Conservation (phyloP, 1,140 invertebrate species). For the Heliconius melpomene region DNA sequence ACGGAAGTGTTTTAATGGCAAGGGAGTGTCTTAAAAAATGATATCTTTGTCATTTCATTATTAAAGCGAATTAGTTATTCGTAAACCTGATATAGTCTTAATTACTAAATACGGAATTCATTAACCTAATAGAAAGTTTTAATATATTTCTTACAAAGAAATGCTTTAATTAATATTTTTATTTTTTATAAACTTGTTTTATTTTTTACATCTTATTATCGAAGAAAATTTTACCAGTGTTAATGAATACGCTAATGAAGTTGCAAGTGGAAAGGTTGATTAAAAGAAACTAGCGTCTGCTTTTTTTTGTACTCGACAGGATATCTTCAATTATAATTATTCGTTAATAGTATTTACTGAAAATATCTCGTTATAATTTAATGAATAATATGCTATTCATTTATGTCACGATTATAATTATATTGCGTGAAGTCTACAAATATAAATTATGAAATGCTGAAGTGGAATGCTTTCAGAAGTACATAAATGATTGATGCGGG, state of each 20-base stretch:
- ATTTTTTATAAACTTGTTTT: background rate
- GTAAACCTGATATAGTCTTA: too few species aligned
- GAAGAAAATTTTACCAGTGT: background rate
- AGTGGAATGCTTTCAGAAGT: background rate
- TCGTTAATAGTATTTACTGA: slow-evolving; percentile 3
- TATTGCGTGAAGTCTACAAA: background rate
- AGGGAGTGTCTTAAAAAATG: too few species aligned
- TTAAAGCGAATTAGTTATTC: too few species aligned
- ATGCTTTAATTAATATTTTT: background rate
- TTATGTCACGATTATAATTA: slow-evolving; percentile 4
- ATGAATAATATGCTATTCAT: background rate
- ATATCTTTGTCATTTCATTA: too few species aligned
- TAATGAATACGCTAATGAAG: slow-evolving; percentile 8
- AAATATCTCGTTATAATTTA: slow-evolving; percentile 11
- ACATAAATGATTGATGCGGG: background rate
- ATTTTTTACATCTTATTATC: background rate
- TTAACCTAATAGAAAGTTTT: background rate
- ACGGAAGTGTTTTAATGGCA: too few species aligned
- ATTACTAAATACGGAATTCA: background rate
- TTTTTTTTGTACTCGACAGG: background rate
- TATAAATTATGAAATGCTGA: background rate
- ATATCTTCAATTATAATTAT: background rate
- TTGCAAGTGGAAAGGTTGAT: background rate
- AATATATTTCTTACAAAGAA: background rate
- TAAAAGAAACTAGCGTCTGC: background rate